Evolutionary conservation across 2,113 vertebrate species (phyloP).

Genomic region (Sinocyclocheilus rhinocerous): DNA sequence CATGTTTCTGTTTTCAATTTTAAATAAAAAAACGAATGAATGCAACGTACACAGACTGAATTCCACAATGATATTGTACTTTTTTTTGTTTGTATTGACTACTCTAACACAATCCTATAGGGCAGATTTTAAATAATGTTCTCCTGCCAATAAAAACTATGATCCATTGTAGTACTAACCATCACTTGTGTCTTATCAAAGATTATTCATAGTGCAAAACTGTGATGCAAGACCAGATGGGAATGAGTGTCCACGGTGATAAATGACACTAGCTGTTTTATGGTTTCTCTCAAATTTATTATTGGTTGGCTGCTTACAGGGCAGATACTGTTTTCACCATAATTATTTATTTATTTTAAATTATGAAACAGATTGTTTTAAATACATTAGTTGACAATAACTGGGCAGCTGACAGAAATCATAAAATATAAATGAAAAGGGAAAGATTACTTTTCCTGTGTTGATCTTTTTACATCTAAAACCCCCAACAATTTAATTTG

Average conservation of each 20-base stretch:
- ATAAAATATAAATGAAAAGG: neutral
- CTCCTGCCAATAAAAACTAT: neutral
- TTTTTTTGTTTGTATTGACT: neutral
- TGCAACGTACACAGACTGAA: too few relatives aligned
- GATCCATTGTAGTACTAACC: slow-evolving; percentile 5
- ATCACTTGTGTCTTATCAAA: slow-evolving; percentile 2
- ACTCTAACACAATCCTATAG: neutral
- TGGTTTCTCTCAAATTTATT: slow-evolving; percentile 41
- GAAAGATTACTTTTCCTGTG: neutral
- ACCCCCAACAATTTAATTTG: too few relatives aligned
- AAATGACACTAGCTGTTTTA: slow-evolving; percentile 13
- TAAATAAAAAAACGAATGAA: too few relatives aligned
- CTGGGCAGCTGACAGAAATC: neutral
- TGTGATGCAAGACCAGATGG: slow-evolving; percentile 9
- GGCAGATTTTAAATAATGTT: neutral
- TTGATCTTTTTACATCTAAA: too few relatives aligned
- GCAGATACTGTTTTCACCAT: neutral
- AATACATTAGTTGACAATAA: neutral
- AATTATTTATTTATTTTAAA: neutral
- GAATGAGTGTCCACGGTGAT: slow-evolving; percentile 12
- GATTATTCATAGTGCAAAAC: neutral
- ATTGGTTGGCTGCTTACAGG: neutral
- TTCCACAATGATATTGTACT: neutral
- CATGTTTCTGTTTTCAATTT: too few relatives aligned
- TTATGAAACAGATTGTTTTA: neutral